A percentile compares a stretch with the other conserved stretches of the same genome.
Conservation (phyloP, 2,888 invertebrate species). For the Orgyia antiqua region DNA sequence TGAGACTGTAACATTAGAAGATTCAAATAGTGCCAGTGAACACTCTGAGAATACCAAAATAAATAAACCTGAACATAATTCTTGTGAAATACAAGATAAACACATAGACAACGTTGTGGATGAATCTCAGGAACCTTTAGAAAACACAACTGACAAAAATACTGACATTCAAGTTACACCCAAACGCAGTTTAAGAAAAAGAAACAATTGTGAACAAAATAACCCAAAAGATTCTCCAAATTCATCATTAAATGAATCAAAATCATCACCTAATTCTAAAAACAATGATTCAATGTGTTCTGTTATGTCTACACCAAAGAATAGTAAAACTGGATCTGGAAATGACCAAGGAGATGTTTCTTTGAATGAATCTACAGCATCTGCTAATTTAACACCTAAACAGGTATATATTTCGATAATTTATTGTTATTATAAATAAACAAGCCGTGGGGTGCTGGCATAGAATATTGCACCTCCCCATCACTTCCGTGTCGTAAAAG, state of each 20-base stretch:
- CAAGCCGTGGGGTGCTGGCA: no score
- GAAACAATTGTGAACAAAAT: conserved; percentile 36
- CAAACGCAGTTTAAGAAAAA: conserved; percentile 44
- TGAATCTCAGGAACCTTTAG: conserved; percentile 4
- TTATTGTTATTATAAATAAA: no score
- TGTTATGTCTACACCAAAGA: conserved; percentile 29
- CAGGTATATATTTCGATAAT: conserved; percentile 40
- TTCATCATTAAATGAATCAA: conserved; percentile 32
- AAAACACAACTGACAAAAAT: conserved; percentile 7
- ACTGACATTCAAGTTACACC: conserved; percentile 31
- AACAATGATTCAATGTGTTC: conserved; percentile 40
- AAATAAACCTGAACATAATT: not conserved
- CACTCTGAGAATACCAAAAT: conserved; percentile 5
- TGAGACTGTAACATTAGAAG: conserved; percentile 29
- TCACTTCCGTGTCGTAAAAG: no score
- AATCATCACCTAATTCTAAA: conserved; percentile 33
- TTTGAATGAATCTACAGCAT: conserved; percentile 39
- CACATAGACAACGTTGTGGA: not conserved
- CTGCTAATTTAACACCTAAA: conserved; percentile 54
- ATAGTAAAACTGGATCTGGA: conserved; percentile 40
- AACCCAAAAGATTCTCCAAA: conserved; percentile 35
- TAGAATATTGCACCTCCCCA: no score
- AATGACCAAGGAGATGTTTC: conserved; percentile 45
- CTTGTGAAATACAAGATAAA: not conserved
- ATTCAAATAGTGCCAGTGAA: conserved; percentile 24